phyloP scores from a whole-genome alignment of 2,113 vertebrate species.

The Gymnocephalus cernua region DNA sequence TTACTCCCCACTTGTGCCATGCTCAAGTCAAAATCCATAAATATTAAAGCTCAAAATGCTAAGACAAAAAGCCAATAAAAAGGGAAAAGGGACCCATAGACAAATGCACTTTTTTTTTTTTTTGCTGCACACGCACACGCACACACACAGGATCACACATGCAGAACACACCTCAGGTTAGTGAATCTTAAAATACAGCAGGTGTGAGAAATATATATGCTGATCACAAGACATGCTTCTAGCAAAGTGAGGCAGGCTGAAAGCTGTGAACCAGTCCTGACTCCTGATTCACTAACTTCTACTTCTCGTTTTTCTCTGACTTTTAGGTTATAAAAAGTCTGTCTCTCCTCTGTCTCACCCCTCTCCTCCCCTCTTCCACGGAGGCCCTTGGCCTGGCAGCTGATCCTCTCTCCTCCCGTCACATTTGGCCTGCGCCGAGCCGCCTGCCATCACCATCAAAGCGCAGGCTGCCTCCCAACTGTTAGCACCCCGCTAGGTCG shows the following conservation, averaged over 20 bases:
- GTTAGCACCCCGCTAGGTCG: slow-evolving; percentile 75
- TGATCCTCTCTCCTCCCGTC: slow-evolving; percentile 65
- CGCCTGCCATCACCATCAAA: slow-evolving; percentile 78
- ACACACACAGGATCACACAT: slow-evolving; percentile 14
- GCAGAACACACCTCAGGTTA: slow-evolving; percentile 38
- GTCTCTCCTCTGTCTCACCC: slow-evolving; percentile 31
- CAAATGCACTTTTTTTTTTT: neutral
- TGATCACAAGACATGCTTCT: slow-evolving; percentile 44
- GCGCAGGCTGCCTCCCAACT: slow-evolving; percentile 76
- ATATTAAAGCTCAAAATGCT: neutral
- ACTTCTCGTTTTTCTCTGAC: neutral
- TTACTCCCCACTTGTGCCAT: neutral
- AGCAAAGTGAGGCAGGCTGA: slow-evolving; percentile 37
- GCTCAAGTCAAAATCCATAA: neutral
- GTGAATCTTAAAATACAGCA: slow-evolving; percentile 63
- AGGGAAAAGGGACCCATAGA: neutral
- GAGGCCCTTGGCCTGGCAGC: slow-evolving; percentile 67
- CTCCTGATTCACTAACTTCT: slow-evolving; percentile 26
- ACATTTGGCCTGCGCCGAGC: slow-evolving; percentile 63
- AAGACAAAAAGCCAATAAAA: neutral
- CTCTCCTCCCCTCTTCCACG: slow-evolving; percentile 47
- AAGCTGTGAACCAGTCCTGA: slow-evolving; percentile 33
- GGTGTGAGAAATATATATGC: slow-evolving; percentile 60
- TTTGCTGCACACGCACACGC: neutral
- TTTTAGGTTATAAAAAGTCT: neutral